These are phyloP conservation scores for Eospalax fontanierii DNA, from an alignment of 2,797 vertebrate genomes.

Conservation along the genomic window DNA sequence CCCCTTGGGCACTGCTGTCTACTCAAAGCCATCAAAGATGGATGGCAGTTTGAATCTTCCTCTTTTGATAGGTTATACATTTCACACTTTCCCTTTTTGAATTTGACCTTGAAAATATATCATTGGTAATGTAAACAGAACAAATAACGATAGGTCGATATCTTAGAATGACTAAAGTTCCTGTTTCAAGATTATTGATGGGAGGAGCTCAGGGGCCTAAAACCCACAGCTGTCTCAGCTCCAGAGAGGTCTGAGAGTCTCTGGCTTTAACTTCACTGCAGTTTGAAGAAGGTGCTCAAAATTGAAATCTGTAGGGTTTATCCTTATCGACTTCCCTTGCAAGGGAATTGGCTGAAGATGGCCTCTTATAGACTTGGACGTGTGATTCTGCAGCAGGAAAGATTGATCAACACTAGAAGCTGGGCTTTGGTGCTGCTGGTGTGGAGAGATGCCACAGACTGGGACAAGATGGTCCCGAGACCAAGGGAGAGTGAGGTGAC, in stretches of 20 bases:
- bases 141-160: not conserved
- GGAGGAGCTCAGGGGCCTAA: not conserved
- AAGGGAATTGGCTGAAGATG: too few species aligned
- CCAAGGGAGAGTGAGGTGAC: too few species aligned
- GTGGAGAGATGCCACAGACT: too few species aligned
- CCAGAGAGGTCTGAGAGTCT: not conserved
- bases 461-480: too few species aligned
- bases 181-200: not conserved
- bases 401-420: too few species aligned
- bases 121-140: not conserved
- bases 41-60: not conserved
- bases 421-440: too few species aligned
- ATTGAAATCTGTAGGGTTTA: too few species aligned
- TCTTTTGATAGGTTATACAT: not conserved
- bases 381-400: too few species aligned
- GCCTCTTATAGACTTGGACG: too few species aligned
- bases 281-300: not conserved
- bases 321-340: too few species aligned
- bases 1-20: not conserved
- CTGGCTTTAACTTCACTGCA: not conserved
- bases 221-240: rapidly evolving
- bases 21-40: not conserved
- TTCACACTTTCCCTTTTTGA: not conserved
- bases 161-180: not conserved
- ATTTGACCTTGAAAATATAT: not conserved